Percentiles rank a stretch among this genome's conserved stretches.
Conservation (phyloP, 2,113 vertebrate species). For the Mellivora capensis region DNA sequence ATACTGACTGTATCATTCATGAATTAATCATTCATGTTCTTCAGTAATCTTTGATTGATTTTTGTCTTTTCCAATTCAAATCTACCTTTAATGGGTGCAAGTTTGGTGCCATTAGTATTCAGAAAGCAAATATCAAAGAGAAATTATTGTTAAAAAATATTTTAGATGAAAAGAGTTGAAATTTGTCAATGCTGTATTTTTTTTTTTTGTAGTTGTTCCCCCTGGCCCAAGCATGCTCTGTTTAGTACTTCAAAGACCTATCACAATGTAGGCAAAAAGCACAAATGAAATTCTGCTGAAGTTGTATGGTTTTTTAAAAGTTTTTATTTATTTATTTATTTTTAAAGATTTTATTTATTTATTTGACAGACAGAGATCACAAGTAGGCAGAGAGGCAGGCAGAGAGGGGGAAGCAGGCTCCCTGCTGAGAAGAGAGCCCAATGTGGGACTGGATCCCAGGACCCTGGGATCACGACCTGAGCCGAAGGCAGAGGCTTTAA, state of each 20-base stretch:
- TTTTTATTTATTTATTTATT: background rate
- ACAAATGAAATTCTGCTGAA: background rate
- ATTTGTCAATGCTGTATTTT: background rate
- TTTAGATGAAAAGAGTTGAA: background rate
- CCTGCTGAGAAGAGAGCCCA: too few relatives aligned
- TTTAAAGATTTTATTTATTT: too few relatives aligned
- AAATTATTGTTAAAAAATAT: background rate
- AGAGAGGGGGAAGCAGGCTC: too few relatives aligned
- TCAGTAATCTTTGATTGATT: background rate
- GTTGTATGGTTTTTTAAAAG: background rate
- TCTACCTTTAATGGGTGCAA: background rate
- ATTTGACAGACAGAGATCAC: too few relatives aligned
- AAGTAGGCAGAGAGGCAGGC: too few relatives aligned
- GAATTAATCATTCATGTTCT: background rate
- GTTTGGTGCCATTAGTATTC: background rate
- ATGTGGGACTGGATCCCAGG: too few relatives aligned
- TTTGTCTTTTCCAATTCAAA: slow-evolving; percentile 15
- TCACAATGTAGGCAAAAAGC: background rate
- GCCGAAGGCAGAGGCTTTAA: too few relatives aligned
- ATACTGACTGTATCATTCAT: background rate
- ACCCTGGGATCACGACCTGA: too few relatives aligned
- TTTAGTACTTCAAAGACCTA: background rate
- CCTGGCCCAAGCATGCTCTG: background rate
- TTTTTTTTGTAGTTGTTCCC: background rate
- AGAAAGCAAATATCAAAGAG: background rate